Conservation (phyloP, 2,888 invertebrate species). For the Oscheius sp. region DNA sequence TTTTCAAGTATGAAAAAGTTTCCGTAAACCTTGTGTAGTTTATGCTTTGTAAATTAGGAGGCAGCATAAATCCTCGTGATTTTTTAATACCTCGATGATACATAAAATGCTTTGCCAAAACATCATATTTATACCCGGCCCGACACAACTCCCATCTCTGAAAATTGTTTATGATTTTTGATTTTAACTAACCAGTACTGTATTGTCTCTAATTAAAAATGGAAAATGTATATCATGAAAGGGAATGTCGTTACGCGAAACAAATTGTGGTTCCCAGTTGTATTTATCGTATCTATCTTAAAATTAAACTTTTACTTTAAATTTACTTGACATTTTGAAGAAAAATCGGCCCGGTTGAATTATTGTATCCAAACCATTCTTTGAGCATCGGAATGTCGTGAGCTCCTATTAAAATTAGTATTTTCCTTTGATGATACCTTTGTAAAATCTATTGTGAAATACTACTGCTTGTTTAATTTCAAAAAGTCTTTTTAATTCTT, state of each 20-base stretch:
- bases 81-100: slow-evolving; percentile 31
- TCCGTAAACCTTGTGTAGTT: neutral
- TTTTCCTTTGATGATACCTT: no score
- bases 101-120: slow-evolving; percentile 31
- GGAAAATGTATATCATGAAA: slow-evolving; percentile 32
- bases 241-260: slow-evolving; percentile 28
- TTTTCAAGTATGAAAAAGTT: neutral
- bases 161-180: neutral
- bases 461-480: slow-evolving; percentile 25
- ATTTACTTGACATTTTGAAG: no score
- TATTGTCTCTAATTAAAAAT: slow-evolving; percentile 30
- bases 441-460: slow-evolving; percentile 24
- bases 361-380: slow-evolving; percentile 13
- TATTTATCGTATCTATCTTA: slow-evolving; percentile 8
- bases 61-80: neutral
- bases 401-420: neutral
- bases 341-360: no score
- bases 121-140: slow-evolving; percentile 28
- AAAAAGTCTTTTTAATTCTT: slow-evolving; percentile 17
- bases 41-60: neutral
- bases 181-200: slow-evolving; percentile 16
- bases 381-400: neutral
- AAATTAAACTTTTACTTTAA: neutral
- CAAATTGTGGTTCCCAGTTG: slow-evolving; percentile 34
- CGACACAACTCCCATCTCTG: slow-evolving; percentile 36